These are phyloP conservation scores for Microdon myrmicae DNA, from an alignment of 2,888 invertebrate genomes.

Conservation along the genomic window DNA sequence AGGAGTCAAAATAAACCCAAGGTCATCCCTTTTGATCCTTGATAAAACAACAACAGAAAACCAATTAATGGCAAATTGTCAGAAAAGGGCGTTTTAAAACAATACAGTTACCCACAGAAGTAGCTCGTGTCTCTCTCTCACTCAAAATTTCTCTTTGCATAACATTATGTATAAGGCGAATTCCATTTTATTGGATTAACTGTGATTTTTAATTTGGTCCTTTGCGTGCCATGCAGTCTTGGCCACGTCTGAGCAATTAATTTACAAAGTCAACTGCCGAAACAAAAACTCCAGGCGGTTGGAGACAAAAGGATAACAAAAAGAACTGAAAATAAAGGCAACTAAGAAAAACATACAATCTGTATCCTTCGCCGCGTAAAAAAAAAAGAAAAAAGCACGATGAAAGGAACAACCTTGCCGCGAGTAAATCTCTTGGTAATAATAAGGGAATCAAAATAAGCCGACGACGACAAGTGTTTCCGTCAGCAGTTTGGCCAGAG, in stretches of 20 bases:
- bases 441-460: constrained; percentile 42
- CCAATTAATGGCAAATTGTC: constrained; percentile 41
- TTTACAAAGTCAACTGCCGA: constrained; percentile 32
- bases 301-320: no score
- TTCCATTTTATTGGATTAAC: constrained; percentile 44
- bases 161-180: constrained; percentile 34
- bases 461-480: constrained; percentile 46
- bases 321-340: not conserved
- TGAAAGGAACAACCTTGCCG: not conserved
- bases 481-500: no score
- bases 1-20: constrained; percentile 12
- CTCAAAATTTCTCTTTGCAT: no score
- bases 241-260: constrained; percentile 41
- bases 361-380: constrained; percentile 7
- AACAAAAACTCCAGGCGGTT: constrained; percentile 30
- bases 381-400: no score
- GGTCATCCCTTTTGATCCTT: constrained; percentile 25
- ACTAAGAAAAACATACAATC: no score
- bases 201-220: constrained; percentile 51
- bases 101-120: no score
- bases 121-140: no score
- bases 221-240: not conserved
- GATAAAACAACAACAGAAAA: constrained; percentile 49
- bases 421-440: constrained; percentile 46
- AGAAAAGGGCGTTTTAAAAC: constrained; percentile 16